A percentile compares a stretch with the other conserved stretches of the same genome.
Conservation (phyloP, 2,888 invertebrate species). For the Dascillus cervinus region DNA sequence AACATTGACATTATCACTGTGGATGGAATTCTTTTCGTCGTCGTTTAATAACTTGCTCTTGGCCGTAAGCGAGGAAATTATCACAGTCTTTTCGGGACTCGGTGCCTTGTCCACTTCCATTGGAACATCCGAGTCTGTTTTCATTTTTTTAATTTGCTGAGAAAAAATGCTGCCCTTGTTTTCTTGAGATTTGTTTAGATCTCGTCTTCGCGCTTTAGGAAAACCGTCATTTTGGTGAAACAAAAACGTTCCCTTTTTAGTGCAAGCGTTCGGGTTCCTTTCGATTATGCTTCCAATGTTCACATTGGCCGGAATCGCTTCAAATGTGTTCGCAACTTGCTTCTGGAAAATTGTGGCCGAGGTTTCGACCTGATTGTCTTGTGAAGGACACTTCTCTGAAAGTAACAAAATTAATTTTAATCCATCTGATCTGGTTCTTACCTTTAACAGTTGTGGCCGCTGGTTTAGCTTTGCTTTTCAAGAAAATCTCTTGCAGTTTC, state of each 20-base stretch:
- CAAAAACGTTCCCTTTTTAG: conserved; percentile 1
- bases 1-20: conserved; percentile 62
- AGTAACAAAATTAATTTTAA: conserved; percentile 3
- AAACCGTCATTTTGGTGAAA: conserved; percentile 41
- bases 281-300: conserved; percentile 54
- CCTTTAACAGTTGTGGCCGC: conserved; percentile 39
- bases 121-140: conserved; percentile 20
- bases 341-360: conserved; percentile 22
- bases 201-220: conserved; percentile 45
- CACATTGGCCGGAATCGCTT: conserved; percentile 40
- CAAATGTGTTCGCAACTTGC: conserved; percentile 36
- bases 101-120: conserved; percentile 15
- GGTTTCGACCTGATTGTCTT: not conserved
- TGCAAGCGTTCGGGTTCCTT: conserved; percentile 32
- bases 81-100: conserved; percentile 14
- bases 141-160: conserved; percentile 41
- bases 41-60: conserved; percentile 46
- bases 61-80: conserved; percentile 20
- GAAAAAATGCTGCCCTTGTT: conserved; percentile 47
- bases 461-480: conserved; percentile 48
- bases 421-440: conserved; percentile 31
- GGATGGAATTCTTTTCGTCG: conserved; percentile 53
- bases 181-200: conserved; percentile 16
- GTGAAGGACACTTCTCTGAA: not conserved
- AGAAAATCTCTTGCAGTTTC: conserved; percentile 64